Evolutionary conservation across 2,888 invertebrate species (phyloP), one percentile per base, ranked within the genome.

Genomic region (Drosophila neonasuta): DNA sequence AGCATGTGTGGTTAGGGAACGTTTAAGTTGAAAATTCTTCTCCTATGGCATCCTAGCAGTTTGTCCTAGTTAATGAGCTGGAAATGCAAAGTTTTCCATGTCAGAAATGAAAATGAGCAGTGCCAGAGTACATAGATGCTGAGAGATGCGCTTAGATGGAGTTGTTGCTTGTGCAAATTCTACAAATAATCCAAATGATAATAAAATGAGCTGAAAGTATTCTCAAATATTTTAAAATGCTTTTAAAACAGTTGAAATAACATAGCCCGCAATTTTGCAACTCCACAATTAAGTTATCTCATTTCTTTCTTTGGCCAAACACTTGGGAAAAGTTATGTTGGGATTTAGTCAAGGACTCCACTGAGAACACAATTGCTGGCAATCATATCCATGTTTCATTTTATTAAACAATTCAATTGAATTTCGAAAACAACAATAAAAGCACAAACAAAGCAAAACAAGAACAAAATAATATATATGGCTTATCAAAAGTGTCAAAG

Each of bases 41-140:
- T 32, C 44, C 9, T 34, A 10, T 20, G 56, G 36, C 34, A 46
- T 56, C 45, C 46, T 55, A 46, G 46, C 60, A 78, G 71, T 86
- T 81, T 85, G 82, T 77, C 63, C 82, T 65, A 71, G 69, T 86
- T 87, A 81, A 81, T 81, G 86, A 85, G 77, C 74, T 81, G 81
- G 77, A 87, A 81, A 87, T 70, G 81, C 67, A 65, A 80, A 74
- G 59, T 78, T 83, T 77, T 61, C 13, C 6, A 15, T 29, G 56
- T 10, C n/a, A n/a, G n/a, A 54, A 55, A 30, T 39, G 30, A 56
- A 48, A 60, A 72, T 44, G 41, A 34, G 42, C 17, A 58, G 13
- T 24, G 15, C 11, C 10, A n/a, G 13, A 30, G 39, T 42, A 15
- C 15, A 15, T 15, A 32, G n/a, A 5, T 2, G 17, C n/a, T 15